These are phyloP conservation scores for Antheraea pernyi DNA, from an alignment of 1,140 invertebrate genomes.

Conservation along the genomic window DNA sequence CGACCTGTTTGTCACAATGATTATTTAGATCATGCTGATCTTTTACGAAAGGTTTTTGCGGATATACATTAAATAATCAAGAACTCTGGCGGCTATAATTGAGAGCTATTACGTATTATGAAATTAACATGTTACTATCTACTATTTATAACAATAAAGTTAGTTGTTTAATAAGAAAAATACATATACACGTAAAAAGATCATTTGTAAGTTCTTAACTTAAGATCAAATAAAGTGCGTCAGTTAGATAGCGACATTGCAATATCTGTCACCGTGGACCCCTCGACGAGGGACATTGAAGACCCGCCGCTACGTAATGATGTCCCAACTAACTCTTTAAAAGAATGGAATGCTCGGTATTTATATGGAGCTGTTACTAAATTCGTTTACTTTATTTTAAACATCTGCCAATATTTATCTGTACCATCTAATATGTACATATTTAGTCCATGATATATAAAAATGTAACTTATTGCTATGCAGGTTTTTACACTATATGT, in stretches of 20 bases:
- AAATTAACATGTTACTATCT: too few species aligned
- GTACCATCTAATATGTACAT: too few species aligned
- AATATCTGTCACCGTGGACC: conserved; percentile 2
- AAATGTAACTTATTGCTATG: too few species aligned
- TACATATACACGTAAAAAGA: not conserved
- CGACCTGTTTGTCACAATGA: too few species aligned
- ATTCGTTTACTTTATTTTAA: not conserved
- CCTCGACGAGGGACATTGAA: not conserved
- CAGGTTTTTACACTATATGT: too few species aligned
- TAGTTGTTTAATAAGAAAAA: not conserved
- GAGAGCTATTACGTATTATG: too few species aligned
- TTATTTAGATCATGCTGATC: too few species aligned
- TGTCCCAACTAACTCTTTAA: conserved; percentile 27
- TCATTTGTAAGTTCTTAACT: not conserved
- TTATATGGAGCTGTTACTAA: conserved; percentile 15
- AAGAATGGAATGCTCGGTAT: conserved; percentile 1
- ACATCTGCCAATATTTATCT: not conserved
- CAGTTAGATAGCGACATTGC: conserved; percentile 8
- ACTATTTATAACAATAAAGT: too few species aligned
- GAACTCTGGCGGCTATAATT: too few species aligned
- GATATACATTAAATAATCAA: too few species aligned
- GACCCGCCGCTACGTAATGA: conserved; percentile 16
- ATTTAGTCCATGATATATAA: too few species aligned
- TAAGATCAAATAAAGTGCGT: conserved; percentile 12
- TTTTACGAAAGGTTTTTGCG: too few species aligned